Base-by-base conservation (phyloP, 1,140 invertebrate genomes). In the Drosophila obscura region DNA sequence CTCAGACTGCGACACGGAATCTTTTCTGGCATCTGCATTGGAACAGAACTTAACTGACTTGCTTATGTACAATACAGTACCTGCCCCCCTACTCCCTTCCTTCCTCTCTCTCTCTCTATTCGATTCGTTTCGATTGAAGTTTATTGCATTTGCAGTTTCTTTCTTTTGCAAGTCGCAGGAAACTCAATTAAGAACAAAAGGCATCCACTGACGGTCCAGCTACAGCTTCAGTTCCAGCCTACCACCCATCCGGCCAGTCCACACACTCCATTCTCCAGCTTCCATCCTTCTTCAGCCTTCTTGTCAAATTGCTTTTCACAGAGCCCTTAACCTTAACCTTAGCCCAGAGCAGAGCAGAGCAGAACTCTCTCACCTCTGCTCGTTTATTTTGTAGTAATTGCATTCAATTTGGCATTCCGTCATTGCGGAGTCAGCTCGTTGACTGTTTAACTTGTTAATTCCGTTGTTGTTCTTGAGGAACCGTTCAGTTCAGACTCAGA, bases 401-500 rank as follows among this genome's bases (percentile, higher is more conserved):
- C 73, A 81, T 87, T 85, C 79, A 53, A 68, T 77, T 80, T 77
- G 56, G 62, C 39, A 67, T 75, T 67, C 69, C 69, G 73, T 75
- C 67, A 69, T 69, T 71, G 67, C 75, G 61, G 49, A 78, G 59
- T 78, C 80, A 58, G 63, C 77, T 67, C 65, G 73, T 63, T 67
- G 82, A 87, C 74, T 85, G 73, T 87, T 85, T 85, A 77, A 88
- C 74, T 87, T 87, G 83, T 87, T 87, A 83, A 83, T 87, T 87
- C 80, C 62, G 80, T 82, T 82, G 79, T 87, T 88, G 79, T 87
- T 82, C 71, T 82, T 87, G 66, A 8, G 51, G 64, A 50, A 44
- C 22, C 50, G 22, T 16, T 11, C 15, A 15, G 19, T 1, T 19
- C 19, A 19, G 19, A 19, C 19, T 19, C 19, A 19, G 19, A 19